Evolutionary conservation across 2,113 vertebrate genomes (phyloP).

Genomic region (Dasypus novemcinctus): DNA sequence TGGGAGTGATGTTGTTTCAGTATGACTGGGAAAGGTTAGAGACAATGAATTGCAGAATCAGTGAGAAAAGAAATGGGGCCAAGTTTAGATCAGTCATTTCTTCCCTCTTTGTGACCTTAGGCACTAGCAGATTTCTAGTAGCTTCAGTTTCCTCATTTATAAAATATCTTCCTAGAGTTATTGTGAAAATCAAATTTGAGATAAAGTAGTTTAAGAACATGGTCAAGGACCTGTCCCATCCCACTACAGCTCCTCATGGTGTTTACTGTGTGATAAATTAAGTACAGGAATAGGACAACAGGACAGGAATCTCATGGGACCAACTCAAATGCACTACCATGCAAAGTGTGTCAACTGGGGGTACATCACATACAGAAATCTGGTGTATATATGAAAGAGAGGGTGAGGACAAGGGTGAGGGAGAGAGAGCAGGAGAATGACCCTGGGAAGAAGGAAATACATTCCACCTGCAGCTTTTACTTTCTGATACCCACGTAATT

Average conservation of each 20-base stretch:
- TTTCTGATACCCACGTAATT: neutral
- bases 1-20: neutral
- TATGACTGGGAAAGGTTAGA: neutral
- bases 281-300: neutral
- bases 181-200: neutral
- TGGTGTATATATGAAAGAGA: neutral
- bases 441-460: neutral
- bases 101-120: neutral
- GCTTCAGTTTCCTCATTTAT: neutral
- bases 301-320: neutral
- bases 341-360: neutral
- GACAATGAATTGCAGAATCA: neutral
- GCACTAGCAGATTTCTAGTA: neutral
- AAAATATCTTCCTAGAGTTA: neutral
- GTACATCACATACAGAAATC: neutral
- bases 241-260: neutral
- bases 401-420: no score
- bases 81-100: neutral
- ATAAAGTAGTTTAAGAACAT: neutral
- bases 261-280: neutral
- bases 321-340: neutral
- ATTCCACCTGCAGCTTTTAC: neutral
- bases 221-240: neutral
- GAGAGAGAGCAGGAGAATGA: neutral
- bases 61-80: conserved; percentile 2